These are phyloP conservation scores for Chloropsis hardwickii DNA, from an alignment of 2,113 vertebrate genomes.

Conservation along the genomic window DNA sequence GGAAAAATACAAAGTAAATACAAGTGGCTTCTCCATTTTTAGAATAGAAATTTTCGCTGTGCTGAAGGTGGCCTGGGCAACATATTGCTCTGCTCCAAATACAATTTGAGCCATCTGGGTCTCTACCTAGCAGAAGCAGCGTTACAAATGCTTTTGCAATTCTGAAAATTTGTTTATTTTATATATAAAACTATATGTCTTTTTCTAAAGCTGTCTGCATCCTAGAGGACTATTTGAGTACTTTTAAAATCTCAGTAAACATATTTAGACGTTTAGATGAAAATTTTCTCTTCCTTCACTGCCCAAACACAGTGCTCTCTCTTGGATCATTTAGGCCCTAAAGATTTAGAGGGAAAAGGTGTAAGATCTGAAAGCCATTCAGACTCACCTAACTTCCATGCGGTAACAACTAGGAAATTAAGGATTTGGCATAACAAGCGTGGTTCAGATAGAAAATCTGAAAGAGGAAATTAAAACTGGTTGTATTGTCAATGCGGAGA, in stretches of 20 bases:
- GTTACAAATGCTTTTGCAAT: neutral
- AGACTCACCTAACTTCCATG: neutral
- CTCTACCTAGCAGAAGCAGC: neutral
- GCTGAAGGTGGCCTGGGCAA: neutral
- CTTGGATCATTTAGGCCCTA: neutral
- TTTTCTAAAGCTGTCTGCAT: neutral
- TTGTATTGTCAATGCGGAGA: neutral
- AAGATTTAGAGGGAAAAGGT: neutral
- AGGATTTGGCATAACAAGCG: neutral
- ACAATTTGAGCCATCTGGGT: neutral
- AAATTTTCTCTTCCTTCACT: neutral
- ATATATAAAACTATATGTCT: neutral
- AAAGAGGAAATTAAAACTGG: neutral
- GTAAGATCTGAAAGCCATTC: neutral
- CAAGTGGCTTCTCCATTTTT: neutral
- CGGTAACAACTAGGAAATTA: neutral
- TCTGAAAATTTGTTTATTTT: neutral
- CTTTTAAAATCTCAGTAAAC: neutral
- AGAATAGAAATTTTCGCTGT: neutral
- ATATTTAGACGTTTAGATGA: neutral
- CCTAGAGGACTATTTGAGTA: neutral
- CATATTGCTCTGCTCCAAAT: neutral
- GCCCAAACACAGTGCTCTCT: neutral
- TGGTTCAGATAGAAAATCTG: neutral
- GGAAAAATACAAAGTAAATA: neutral